Conservation (phyloP, 1,140 invertebrate species). For the Yoshiicerus persimilis region DNA sequence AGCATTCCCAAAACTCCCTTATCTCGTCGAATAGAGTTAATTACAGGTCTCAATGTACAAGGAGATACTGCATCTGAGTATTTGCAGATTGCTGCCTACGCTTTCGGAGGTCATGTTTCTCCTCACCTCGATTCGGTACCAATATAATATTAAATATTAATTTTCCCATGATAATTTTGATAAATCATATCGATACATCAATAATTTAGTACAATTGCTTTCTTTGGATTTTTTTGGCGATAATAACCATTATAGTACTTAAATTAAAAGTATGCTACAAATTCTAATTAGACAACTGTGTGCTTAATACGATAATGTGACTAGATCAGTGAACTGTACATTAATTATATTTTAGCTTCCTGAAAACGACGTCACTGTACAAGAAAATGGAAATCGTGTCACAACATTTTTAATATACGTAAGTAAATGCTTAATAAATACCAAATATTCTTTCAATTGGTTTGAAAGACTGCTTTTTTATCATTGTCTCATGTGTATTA, state of each 20-base stretch:
- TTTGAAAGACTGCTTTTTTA: neutral
- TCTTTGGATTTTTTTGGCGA: too few species aligned
- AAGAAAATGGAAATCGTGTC: constrained; percentile 31
- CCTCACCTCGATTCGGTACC: constrained; percentile 25
- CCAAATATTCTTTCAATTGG: neutral
- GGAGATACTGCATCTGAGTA: neutral
- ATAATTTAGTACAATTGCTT: neutral
- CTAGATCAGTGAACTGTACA: too few species aligned
- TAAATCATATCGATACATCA: neutral
- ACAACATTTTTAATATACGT: constrained; percentile 43
- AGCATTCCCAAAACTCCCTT: neutral
- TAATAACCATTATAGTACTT: too few species aligned
- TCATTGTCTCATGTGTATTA: neutral
- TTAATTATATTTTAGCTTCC: neutral
- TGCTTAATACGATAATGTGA: too few species aligned
- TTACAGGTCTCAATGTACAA: constrained; percentile 1
- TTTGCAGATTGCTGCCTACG: neutral
- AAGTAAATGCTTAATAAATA: neutral
- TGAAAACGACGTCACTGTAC: neutral
- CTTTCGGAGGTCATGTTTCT: neutral
- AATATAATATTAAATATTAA: neutral
- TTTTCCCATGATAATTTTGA: neutral
- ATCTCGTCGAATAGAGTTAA: neutral
- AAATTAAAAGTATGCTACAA: too few species aligned
- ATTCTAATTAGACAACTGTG: too few species aligned